Evolutionary conservation across 2,797 vertebrate species (phyloP).

Genomic region (Microtus californicus): DNA sequence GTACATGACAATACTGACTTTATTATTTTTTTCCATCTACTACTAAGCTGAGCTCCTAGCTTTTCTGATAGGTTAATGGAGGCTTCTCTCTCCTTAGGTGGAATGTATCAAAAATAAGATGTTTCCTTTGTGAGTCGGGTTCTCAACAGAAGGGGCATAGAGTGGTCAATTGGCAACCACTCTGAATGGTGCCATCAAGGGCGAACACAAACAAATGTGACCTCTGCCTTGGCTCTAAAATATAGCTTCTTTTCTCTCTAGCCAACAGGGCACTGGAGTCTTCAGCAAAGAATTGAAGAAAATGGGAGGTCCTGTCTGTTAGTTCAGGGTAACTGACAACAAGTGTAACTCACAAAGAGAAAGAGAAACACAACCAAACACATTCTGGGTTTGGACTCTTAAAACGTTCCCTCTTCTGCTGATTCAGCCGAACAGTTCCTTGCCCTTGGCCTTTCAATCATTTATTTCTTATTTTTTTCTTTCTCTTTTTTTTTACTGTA

Average conservation of each 20-base stretch:
- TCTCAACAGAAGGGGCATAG: constrained; percentile 10
- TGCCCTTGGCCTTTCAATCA: constrained; percentile 32
- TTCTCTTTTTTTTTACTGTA: constrained; percentile 32
- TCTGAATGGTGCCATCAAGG: constrained; percentile 74
- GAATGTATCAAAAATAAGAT: constrained; percentile 64
- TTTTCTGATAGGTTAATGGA: constrained; percentile 69
- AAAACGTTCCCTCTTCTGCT: constrained; percentile 63
- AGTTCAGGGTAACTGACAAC: constrained; percentile 71
- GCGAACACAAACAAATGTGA: constrained; percentile 75
- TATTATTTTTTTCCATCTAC: constrained; percentile 31
- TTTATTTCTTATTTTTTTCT: background rate
- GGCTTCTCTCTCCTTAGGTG: constrained; percentile 42
- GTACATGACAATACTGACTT: constrained; percentile 48
- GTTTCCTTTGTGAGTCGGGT: constrained; percentile 62
- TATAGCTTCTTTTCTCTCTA: constrained; percentile 64
- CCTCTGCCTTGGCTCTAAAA: constrained; percentile 76
- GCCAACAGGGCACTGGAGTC: constrained; percentile 71
- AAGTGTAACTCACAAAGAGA: constrained; percentile 67
- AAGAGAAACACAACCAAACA: constrained; percentile 63
- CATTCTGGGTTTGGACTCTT: constrained; percentile 55
- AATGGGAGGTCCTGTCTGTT: constrained; percentile 81
- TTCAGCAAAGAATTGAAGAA: constrained; percentile 82
- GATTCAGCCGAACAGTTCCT: constrained; percentile 61
- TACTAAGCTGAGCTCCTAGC: background rate
- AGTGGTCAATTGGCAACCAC: constrained; percentile 69